Evolutionary conservation across 1,140 invertebrate genomes (phyloP).

Genomic region (Tetragnatha versicolor): DNA sequence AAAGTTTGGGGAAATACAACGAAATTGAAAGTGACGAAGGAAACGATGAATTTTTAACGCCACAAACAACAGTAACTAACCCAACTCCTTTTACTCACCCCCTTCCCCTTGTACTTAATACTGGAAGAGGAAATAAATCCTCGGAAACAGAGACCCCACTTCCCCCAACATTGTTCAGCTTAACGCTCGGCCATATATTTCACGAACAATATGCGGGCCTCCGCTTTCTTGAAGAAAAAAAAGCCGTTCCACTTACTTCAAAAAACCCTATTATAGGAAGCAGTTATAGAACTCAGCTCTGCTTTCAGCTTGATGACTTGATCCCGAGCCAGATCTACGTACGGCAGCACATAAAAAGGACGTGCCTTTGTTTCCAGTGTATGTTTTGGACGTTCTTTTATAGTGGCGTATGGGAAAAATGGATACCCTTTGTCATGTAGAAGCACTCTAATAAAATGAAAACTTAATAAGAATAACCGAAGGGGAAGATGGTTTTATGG

Average conservation of each 20-base stretch:
- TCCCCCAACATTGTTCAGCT: too few relatives aligned
- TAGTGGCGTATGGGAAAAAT: not conserved
- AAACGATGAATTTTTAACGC: too few relatives aligned
- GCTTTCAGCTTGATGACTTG: slow-evolving; percentile 26
- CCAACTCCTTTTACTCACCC: too few relatives aligned
- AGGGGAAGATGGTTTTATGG: not conserved
- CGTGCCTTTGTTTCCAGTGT: not conserved
- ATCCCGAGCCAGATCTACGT: not conserved
- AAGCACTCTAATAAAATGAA: not conserved
- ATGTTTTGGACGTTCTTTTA: not conserved
- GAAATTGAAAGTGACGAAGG: too few relatives aligned
- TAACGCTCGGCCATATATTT: too few relatives aligned
- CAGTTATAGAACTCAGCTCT: slow-evolving; percentile 14
- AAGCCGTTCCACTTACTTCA: not conserved
- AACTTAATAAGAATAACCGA: not conserved
- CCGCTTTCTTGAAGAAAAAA: not conserved
- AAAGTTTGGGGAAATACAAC: too few relatives aligned
- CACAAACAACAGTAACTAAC: too few relatives aligned
- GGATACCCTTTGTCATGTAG: not conserved
- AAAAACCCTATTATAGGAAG: slow-evolving; percentile 7
- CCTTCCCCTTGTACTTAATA: too few relatives aligned
- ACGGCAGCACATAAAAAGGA: not conserved
- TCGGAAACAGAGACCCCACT: too few relatives aligned
- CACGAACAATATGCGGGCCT: not conserved
- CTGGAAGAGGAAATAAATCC: too few relatives aligned